Evolutionary conservation across 2,888 invertebrate genomes (phyloP), one percentile per base, ranked within the genome.

Genomic region (Gymnocheta viridis): DNA sequence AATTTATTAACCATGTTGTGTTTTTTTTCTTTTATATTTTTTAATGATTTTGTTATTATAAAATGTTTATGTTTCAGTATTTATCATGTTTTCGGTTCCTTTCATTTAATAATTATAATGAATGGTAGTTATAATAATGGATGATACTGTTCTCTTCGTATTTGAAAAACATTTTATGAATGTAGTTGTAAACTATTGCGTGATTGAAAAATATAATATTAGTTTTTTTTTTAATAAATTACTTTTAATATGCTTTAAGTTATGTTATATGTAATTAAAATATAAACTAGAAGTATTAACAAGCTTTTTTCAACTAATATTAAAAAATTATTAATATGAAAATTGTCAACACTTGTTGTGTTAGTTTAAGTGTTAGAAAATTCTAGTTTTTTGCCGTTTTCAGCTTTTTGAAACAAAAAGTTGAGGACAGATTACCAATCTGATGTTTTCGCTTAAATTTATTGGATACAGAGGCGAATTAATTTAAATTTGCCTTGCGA

Each of bases 1-100:
- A 79, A 84, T 85, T 66, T 77, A 84, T 82, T 82, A 84, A 82
- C 76, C 84, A 82, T 78, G 78, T 74, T 82, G 70, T 78, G 32
- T 67, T 77, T 54, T 32, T 10, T 47, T 56, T 67, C n/a, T 70
- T 54, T 14, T 49, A 54, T 60, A n/a, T 35, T 58, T 35, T 19
- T 32, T 19, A 32, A 54, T 56, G 7, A n/a, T 41, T 58, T 17
- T n/a, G n/a, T 77, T 70, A 51, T 51, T 51, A 49, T 66, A 49
- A 32, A 66, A 6, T 66, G 49, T 35, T 64, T 72, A 80, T 80
- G 9, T 41, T 54, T 73, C 60, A 17, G 74, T 38, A 54, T 67
- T 29, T 35, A 60, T 72, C 27, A 64, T 64, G 58, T 70, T 64
- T 58, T 29, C 70, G 9, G 29, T 73, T 47, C 49, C 67, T 51